Conservation (phyloP, 2,797 vertebrate species). For the Limnodromus scolopaceus region DNA sequence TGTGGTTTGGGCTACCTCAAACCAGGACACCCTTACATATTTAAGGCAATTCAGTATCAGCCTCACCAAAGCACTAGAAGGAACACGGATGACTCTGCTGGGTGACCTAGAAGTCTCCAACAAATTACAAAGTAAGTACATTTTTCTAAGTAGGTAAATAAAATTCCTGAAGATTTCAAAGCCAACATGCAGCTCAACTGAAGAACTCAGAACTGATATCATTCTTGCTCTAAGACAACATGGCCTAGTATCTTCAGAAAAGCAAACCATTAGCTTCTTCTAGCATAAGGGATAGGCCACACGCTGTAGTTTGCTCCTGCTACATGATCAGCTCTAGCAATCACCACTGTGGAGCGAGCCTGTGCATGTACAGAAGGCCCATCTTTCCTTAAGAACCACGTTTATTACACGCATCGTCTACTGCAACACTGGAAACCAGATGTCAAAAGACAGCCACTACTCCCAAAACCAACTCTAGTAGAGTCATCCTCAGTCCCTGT, state of each 20-base stretch:
- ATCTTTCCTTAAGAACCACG: background rate
- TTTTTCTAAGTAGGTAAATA: background rate
- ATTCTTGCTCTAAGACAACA: background rate
- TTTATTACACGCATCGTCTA: background rate
- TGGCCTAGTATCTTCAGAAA: background rate
- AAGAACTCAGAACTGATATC: background rate
- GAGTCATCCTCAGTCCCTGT: background rate
- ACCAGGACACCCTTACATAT: background rate
- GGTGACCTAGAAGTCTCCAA: background rate
- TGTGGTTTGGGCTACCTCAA: too few species aligned
- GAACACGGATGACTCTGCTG: background rate
- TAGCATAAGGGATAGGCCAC: background rate
- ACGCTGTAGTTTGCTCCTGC: background rate
- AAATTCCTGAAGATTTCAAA: background rate
- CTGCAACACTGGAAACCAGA: background rate
- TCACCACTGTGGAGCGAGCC: background rate
- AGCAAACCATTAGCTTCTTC: background rate
- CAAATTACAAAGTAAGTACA: background rate
- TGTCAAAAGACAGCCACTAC: background rate
- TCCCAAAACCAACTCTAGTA: background rate
- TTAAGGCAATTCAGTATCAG: background rate
- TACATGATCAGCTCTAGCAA: background rate
- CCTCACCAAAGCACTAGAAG: background rate
- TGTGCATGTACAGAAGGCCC: background rate
- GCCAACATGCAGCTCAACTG: background rate